Evolutionary conservation across 2,113 vertebrate genomes (phyloP).

Genomic region (Chlorodrepanis virens): DNA sequence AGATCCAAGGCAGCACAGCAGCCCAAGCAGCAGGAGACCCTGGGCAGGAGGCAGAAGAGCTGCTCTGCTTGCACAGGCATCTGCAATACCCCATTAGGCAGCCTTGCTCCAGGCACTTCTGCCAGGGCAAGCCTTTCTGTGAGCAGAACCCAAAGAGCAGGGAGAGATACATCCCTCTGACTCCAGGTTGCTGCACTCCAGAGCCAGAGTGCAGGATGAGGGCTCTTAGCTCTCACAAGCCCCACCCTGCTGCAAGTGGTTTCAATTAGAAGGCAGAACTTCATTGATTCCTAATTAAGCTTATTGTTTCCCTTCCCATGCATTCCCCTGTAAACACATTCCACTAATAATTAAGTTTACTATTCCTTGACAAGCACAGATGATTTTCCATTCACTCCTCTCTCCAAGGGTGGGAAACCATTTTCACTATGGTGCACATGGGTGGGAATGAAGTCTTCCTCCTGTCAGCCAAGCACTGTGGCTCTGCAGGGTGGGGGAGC

Average conservation of each 20-base stretch:
- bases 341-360: constrained; percentile 50
- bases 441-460: constrained; percentile 2
- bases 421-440: not conserved
- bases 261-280: constrained; percentile 59
- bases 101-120: not conserved
- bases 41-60: not conserved
- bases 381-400: constrained; percentile 46
- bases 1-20: not conserved
- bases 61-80: not conserved
- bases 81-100: not conserved
- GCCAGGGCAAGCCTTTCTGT: not conserved
- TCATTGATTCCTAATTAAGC: constrained; percentile 68
- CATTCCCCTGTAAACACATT: constrained; percentile 8
- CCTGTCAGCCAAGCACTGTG: not conserved
- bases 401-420: not conserved
- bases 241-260: not conserved
- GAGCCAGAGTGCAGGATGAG: not conserved
- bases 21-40: not conserved
- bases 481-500: not conserved
- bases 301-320: constrained; percentile 42
- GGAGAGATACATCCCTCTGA: not conserved
- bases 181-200: not conserved
- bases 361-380: constrained; percentile 54
- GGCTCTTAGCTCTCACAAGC: not conserved
- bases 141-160: not conserved